Evolutionary conservation across 2,888 invertebrate genomes (phyloP).

Genomic region (Antheraea yamamai): DNA sequence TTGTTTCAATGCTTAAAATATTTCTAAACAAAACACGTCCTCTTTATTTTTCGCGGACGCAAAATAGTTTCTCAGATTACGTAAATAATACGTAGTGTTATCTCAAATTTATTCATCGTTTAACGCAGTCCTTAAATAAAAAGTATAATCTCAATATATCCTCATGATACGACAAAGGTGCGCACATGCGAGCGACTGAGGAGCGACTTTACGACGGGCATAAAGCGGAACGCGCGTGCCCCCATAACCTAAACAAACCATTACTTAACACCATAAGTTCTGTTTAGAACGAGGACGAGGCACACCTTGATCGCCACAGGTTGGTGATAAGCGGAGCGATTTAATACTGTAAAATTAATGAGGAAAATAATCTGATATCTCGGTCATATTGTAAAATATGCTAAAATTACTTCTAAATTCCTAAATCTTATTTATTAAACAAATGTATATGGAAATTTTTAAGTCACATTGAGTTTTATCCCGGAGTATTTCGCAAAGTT

Average conservation of each 20-base stretch:
- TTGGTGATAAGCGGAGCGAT: conserved; percentile 34
- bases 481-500: no score
- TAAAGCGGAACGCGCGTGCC: conserved; percentile 48
- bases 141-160: conserved; percentile 19
- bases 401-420: neutral
- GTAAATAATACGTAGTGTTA: neutral
- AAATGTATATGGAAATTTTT: no score
- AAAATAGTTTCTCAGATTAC: neutral
- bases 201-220: conserved; percentile 60
- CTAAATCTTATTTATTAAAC: no score
- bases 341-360: neutral
- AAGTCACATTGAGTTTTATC: no score
- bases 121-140: conserved; percentile 18
- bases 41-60: neutral
- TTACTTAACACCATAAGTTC: conserved; percentile 74
- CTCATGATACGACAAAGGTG: conserved; percentile 16
- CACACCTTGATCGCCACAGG: conserved; percentile 30
- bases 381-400: neutral
- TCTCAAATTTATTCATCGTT: neutral
- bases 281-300: conserved; percentile 53
- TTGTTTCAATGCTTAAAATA: no score
- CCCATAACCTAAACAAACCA: conserved; percentile 39
- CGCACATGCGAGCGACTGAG: conserved; percentile 18
- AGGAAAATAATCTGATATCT: neutral
- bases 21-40: neutral